These are phyloP conservation scores for Solea senegalensis DNA, from an alignment of 2,113 vertebrate species.

Conservation along the genomic window DNA sequence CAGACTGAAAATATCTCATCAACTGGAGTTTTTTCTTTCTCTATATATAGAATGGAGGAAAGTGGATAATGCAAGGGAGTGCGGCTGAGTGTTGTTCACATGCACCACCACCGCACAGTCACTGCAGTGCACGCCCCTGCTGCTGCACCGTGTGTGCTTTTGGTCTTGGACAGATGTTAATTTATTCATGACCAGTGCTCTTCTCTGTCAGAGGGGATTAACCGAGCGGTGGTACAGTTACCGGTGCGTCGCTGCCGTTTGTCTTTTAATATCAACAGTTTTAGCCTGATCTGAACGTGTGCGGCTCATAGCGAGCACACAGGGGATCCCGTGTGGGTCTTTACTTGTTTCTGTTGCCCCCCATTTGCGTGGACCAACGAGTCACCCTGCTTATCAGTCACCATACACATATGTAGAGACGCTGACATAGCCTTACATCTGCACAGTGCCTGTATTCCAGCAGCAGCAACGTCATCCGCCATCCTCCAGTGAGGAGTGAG, in stretches of 20 bases:
- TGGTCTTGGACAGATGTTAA: slow-evolving; percentile 40
- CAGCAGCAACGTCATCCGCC: slow-evolving; percentile 28
- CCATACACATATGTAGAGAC: slow-evolving; percentile 1
- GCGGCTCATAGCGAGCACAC: not conserved
- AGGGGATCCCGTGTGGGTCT: slow-evolving; percentile 3
- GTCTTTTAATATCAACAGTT: not conserved
- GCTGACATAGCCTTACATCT: slow-evolving; percentile 6
- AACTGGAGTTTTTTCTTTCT: too few species aligned
- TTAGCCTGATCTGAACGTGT: not conserved
- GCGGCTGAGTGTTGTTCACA: not conserved
- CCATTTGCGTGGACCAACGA: not conserved
- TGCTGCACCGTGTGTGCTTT: slow-evolving; percentile 22
- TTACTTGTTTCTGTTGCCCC: not conserved
- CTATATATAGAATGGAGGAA: too few species aligned
- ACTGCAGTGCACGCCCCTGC: not conserved
- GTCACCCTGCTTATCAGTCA: slow-evolving; percentile 1
- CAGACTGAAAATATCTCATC: too few species aligned
- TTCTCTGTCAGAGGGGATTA: slow-evolving; percentile 47
- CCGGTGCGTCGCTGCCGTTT: not conserved
- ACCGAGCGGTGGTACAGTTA: slow-evolving; percentile 1
- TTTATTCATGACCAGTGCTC: slow-evolving; percentile 66
- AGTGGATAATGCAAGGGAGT: not conserved
- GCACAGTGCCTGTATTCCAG: slow-evolving; percentile 16
- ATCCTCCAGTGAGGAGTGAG: slow-evolving; percentile 27
- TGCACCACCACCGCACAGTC: not conserved